Evolutionary conservation across 1,140 invertebrate species (phyloP).

Genomic region (Drosophila ananassae): DNA sequence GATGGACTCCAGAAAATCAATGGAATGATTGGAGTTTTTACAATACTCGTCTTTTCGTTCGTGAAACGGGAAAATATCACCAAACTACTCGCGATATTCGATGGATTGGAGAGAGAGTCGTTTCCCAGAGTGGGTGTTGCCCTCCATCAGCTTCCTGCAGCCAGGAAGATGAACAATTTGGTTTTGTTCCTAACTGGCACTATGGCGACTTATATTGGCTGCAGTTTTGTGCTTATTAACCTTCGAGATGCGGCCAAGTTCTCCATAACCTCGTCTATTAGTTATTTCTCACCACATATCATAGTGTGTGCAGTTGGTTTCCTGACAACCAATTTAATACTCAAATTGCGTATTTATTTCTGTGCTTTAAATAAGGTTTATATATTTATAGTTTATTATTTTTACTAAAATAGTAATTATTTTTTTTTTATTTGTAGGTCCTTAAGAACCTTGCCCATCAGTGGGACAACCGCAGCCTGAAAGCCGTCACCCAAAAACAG

Average conservation of each 20-base stretch:
- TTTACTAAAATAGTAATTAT: background rate
- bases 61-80: conserved; percentile 25
- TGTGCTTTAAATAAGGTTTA: conserved; percentile 63
- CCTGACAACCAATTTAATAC: conserved; percentile 36
- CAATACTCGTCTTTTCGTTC: conserved; percentile 29
- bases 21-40: conserved; percentile 40
- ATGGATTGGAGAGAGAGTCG: conserved; percentile 28
- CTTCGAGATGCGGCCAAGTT: background rate
- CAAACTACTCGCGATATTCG: conserved; percentile 23
- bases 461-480: conserved; percentile 68
- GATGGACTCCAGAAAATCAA: conserved; percentile 61
- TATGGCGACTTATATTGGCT: conserved; percentile 2
- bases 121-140: conserved; percentile 60
- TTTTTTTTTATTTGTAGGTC: conserved; percentile 45
- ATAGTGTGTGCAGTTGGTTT: conserved; percentile 52
- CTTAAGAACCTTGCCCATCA: conserved; percentile 76
- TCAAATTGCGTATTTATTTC: conserved; percentile 59
- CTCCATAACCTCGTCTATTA: conserved; percentile 14
- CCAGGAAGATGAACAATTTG: conserved; percentile 33
- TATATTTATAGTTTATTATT: background rate
- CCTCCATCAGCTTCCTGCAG: conserved; percentile 36
- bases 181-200: conserved; percentile 22
- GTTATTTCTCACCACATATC: conserved; percentile 59
- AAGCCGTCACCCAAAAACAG: conserved; percentile 66
- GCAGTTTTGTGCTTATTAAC: conserved; percentile 25